Evolutionary conservation across 2,888 invertebrate genomes (phyloP).

Genomic region (Parochlus steinenii): DNA sequence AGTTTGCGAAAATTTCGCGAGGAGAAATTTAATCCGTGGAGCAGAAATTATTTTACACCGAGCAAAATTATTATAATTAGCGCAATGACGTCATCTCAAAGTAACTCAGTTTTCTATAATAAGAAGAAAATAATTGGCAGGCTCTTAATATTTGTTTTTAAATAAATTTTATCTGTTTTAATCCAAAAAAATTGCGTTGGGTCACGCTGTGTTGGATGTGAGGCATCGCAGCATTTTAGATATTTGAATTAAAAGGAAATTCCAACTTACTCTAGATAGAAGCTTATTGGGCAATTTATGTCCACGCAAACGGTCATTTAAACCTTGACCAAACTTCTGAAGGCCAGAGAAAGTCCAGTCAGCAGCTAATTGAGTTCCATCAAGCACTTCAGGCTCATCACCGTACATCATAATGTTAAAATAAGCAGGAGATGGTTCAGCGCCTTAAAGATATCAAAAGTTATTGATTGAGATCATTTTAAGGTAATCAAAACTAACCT

Average conservation of each 20-base stretch:
- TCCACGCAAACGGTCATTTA: conserved; percentile 75
- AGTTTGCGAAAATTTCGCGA: no score
- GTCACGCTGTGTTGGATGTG: no score
- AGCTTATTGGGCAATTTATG: conserved; percentile 65
- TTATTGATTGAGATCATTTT: conserved; percentile 1
- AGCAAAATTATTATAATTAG: no score
- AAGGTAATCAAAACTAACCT: conserved; percentile 36
- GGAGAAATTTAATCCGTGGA: no score
- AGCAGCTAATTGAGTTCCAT: conserved; percentile 87
- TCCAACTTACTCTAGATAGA: conserved; percentile 57
- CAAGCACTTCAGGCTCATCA: conserved; percentile 65
- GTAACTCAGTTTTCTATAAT: no score
- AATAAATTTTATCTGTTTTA: no score
- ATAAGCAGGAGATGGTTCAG: conserved; percentile 84
- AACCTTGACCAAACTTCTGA: conserved; percentile 88
- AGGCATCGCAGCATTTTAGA: conserved; percentile 6
- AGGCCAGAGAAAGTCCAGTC: conserved; percentile 88
- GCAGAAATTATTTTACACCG: no score
- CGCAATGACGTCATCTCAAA: no score
- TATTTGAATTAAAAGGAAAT: conserved; percentile 10
- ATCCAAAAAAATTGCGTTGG: no score
- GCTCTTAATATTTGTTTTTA: no score
- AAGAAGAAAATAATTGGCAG: no score
- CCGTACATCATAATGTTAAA: conserved; percentile 86
- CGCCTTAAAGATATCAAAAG: conserved; percentile 49